Evolutionary conservation across 2,113 vertebrate species (phyloP), one percentile per base, ranked within the genome.

Genomic region (Haemorhous mexicanus): DNA sequence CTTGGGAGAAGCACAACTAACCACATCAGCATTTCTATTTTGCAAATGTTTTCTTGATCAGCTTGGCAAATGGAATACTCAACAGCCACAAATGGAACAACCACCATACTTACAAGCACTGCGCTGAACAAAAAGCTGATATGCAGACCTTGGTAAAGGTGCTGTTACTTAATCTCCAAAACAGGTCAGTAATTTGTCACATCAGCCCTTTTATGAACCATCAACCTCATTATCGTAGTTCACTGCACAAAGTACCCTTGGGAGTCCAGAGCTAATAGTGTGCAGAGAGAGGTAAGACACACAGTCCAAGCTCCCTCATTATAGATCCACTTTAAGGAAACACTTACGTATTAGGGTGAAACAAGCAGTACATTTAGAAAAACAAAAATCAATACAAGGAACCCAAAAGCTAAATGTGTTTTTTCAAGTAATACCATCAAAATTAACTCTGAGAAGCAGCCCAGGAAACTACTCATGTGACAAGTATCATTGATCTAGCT

Each of bases 141-240:
- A 87, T 52, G 63, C 59, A 94, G 87, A 94, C 69, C 58, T 95
- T 96, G 55, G 53, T 52, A 56, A 94, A 95, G 90, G 90, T 89
- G 75, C 4, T 7, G 43, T 63, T 94, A 67, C 84, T 92, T 95
- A 88, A 70, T 95, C 88, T 93, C 86, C 93, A 86, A 94, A 97
- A 94, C 92, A 97, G 96, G 95, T 95, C 95, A 96, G 94, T 87
- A 96, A 98, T 97, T 97, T 97, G 90, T 97, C 95, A 98, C 91
- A 95, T 95, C 93, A 93, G 86, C 85, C 95, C 89, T 93, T 96
- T 93, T 75, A 95, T 97, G 96, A 98, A 96, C 95, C 96, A 97
- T 97, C 97, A 97, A 97, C 97, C 97, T 97, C 96, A 97, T 97
- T 97, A 98, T 74, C 6, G 0, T 61, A 96, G 97, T 97, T 98